Evolutionary conservation across 64 coral and sea anemone genomes (phyloP).

Genomic region (Pocillopora damicornis): DNA sequence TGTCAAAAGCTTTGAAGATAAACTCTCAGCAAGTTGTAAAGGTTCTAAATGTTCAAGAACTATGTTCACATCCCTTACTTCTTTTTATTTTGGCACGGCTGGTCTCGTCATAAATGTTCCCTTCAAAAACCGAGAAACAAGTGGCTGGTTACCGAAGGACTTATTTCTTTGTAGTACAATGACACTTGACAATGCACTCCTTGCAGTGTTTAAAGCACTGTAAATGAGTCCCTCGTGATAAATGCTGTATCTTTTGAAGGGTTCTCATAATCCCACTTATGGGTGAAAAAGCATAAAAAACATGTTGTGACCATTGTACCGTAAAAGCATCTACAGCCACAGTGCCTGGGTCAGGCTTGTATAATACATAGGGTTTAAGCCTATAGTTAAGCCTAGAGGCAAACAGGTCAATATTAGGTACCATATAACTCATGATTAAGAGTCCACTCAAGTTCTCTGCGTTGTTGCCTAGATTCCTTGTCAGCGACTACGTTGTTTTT

Average conservation of each 20-base stretch:
- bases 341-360: slow-evolving; percentile 40
- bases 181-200: slow-evolving; percentile 55
- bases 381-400: slow-evolving; percentile 53
- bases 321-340: slow-evolving; percentile 48
- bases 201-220: slow-evolving; percentile 52
- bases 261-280: slow-evolving; percentile 45
- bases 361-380: slow-evolving; percentile 39
- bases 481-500: slow-evolving; percentile 30
- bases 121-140: slow-evolving; percentile 30
- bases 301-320: slow-evolving; percentile 37
- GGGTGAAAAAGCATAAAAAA: slow-evolving; percentile 45
- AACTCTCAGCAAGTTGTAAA: slow-evolving; percentile 45
- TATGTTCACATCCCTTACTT: not conserved
- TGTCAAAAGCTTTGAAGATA: slow-evolving; percentile 48
- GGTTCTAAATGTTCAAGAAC: slow-evolving; percentile 64
- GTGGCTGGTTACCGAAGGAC: slow-evolving; percentile 30
- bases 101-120: slow-evolving; percentile 41
- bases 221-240: slow-evolving; percentile 28
- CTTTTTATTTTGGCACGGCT: slow-evolving; percentile 3
- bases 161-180: slow-evolving; percentile 37
- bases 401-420: slow-evolving; percentile 56
- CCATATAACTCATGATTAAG: slow-evolving; percentile 27
- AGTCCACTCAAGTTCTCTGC: slow-evolving; percentile 32
- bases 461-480: slow-evolving; percentile 11
- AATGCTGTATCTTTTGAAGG: slow-evolving; percentile 48